phyloP scores from a whole-genome alignment of 2,797 vertebrate species.

The Ctenopoma multispine region DNA sequence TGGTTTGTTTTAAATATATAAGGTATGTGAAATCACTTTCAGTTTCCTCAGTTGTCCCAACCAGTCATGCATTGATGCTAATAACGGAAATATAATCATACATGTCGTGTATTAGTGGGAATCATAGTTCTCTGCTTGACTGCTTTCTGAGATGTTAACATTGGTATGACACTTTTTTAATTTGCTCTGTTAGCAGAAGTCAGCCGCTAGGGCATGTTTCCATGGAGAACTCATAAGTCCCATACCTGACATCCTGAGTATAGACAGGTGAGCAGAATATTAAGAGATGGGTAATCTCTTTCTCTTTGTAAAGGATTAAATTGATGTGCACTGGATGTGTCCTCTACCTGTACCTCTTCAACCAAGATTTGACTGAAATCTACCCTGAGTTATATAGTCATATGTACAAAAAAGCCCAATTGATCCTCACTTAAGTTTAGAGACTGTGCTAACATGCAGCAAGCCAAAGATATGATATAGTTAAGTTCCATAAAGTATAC shows the following conservation, averaged over 20 bases:
- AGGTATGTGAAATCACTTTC: constrained; percentile 3
- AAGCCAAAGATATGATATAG: too few species aligned
- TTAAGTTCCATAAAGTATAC: too few species aligned
- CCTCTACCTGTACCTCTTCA: background rate
- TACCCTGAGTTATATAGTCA: background rate
- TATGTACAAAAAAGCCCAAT: too few species aligned
- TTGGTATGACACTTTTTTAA: constrained; percentile 65
- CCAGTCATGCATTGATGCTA: constrained; percentile 40
- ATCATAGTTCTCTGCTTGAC: constrained; percentile 53
- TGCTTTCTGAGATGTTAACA: constrained; percentile 47
- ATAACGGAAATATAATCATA: constrained; percentile 37
- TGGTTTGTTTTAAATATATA: background rate
- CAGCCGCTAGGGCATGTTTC: constrained; percentile 52
- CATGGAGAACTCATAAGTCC: constrained; percentile 33
- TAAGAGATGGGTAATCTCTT: constrained; percentile 39
- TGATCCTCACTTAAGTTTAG: too few species aligned
- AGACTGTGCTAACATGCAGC: too few species aligned
- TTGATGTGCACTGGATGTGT: constrained; percentile 33
- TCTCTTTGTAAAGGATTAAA: constrained; percentile 4
- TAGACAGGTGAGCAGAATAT: constrained; percentile 57
- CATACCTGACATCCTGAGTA: constrained; percentile 68
- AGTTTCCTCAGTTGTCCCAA: constrained; percentile 15
- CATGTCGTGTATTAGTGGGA: constrained; percentile 40
- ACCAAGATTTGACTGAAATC: background rate
- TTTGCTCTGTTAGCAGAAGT: constrained; percentile 51